A percentile compares a stretch with the other conserved stretches of the same genome.
These are phyloP conservation scores for Drymodes brunneopygia DNA, from an alignment of 2,113 vertebrate species.

Conservation along the genomic window DNA sequence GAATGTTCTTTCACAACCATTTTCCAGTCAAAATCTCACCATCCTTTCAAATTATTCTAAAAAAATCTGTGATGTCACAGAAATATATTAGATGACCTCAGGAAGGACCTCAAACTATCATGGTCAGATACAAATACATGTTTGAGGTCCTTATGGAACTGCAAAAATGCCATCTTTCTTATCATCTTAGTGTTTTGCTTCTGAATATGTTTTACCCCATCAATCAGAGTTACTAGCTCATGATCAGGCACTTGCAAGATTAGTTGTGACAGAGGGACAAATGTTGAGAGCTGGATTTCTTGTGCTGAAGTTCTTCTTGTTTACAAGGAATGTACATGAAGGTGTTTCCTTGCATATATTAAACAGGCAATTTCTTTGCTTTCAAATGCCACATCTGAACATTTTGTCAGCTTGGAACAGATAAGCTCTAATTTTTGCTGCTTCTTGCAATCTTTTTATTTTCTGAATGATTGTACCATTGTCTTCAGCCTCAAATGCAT, in stretches of 20 bases:
- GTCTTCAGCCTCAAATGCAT: neutral
- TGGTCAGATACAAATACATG: neutral
- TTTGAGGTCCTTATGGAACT: neutral
- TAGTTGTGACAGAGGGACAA: neutral
- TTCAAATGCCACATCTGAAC: neutral
- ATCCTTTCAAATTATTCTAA: neutral
- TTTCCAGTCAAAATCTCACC: neutral
- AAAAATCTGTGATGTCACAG: neutral
- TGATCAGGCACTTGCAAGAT: neutral
- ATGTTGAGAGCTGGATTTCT: neutral
- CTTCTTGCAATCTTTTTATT: neutral
- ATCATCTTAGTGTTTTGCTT: neutral
- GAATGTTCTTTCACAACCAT: neutral
- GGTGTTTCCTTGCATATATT: neutral
- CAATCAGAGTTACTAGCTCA: neutral
- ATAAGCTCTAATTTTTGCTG: neutral
- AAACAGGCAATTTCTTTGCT: neutral
- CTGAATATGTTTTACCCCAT: neutral
- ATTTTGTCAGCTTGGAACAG: neutral
- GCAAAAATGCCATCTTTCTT: neutral
- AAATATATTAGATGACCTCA: neutral
- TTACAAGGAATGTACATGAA: neutral
- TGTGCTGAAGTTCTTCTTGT: neutral
- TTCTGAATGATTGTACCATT: neutral
- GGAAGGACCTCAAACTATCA: neutral